Evolutionary conservation across 2,888 invertebrate species (phyloP), one percentile per base, ranked within the genome.

Genomic region (Halocaridina rubra): DNA sequence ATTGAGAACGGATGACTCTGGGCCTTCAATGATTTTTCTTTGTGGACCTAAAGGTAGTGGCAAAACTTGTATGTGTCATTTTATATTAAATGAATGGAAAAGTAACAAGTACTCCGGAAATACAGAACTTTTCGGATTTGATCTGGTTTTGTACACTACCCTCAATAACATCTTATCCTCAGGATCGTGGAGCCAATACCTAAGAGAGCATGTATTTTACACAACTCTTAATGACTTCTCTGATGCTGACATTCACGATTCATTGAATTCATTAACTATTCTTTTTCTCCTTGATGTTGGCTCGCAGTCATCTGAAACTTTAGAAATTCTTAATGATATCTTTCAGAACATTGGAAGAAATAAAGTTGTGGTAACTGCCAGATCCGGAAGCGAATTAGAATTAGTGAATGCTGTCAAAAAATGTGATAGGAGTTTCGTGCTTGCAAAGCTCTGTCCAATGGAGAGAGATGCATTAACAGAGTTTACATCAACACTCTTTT

Each of bases 41-140:
- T 71, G 61, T 30, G 82, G 82, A 8, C 72, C 82, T 19, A 84
- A 78, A 33, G 82, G 82, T 1, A 77, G 82, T 22, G 86, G 86
- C 0, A 86, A 86, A 22, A 53, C 86, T 22, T 79, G 72, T 22
- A 46, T 86, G 32, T 81, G 81, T 64, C 72, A 81, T 10, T 86
- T 81, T 39, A 69, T 86, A 19, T 59, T 81, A 2, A 77, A 86
- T 19, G 78, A 74, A 64, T 86, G 86, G 86, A 76, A 75, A 71
- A 30, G 39, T 1, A 78, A 79, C 8, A 67, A 19, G 19, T 30
- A 59, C 39, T 8, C 19, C 5, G 27, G 32, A 0, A 67, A 78
- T 16, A 61, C 78, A 3, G 74, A 22, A 7, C 33, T 86, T n/a
- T 79, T 67, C 53, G 74, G 72, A 27, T 86, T 79, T 67, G 86